Base-by-base conservation (phyloP, 2,113 vertebrate species). In the human (Homo sapiens) region DNA sequence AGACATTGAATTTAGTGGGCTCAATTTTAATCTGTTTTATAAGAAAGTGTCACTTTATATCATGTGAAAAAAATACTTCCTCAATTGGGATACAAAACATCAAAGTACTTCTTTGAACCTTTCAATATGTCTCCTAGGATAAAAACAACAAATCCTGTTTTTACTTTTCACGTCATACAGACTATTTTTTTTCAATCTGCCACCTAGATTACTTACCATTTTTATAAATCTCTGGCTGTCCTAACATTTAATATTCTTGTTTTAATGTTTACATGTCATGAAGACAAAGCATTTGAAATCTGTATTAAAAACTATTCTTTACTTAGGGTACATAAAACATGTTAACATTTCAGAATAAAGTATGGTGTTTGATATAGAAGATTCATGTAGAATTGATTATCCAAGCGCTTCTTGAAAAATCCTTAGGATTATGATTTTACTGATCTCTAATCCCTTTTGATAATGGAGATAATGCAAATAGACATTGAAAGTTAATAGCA, bases 21-120 rank as follows among this genome's bases (percentile, higher is more conserved):
- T 94, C 96, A 88, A 66, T 82, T 96, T 89, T 94, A 97, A 97
- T 95, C 86, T 95, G 61, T 90, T 91, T 86, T 85, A 90, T 17
- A 84, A 89, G 80, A 59, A 87, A 84, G 52, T 94, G 83, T 90
- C 75, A 90, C 38, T 88, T 92, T 88, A 50, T 52, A 94, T 61
- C 88, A 86, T 70, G 40, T 96, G 86, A 95, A 92, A 96, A 97
- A 88, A 73, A 83, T 0, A 9, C 40, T 45, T 96, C 22, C 20
- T 91, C 18, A 48, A 5, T 2, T 64, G 76, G 70, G 12, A 81
- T 25, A 87, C 68, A 95, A 89, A 90, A 57, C 52, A 25, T n/a
- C 12, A 92, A 95, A 85, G 43, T 13, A 17, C 52, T 82, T 55
- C 55, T 73, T 90, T 87, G 50, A 92, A 84, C 40, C 52, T 91